Evolutionary conservation across 2,797 vertebrate genomes (phyloP).

Genomic region (Karalla daura): DNA sequence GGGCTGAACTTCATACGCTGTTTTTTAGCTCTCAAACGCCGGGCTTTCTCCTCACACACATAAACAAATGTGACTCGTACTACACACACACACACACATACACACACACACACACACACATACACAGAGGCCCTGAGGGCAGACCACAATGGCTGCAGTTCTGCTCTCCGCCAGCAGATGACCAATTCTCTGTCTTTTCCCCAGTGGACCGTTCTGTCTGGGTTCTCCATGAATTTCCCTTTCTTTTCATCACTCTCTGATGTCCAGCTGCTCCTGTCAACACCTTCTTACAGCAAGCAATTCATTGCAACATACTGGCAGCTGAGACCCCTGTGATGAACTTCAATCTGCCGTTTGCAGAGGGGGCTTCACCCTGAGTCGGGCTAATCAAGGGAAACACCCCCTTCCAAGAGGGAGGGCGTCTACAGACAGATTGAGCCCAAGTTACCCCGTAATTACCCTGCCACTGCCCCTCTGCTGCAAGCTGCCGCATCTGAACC

Average conservation of each 20-base stretch:
- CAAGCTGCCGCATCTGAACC: conserved; percentile 83
- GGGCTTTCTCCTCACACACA: conserved; percentile 31
- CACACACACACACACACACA: conserved; percentile 40
- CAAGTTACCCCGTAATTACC: conserved; percentile 86
- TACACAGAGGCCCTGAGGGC: conserved; percentile 52
- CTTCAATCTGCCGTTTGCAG: conserved; percentile 90
- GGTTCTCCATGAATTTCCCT: conserved; percentile 92
- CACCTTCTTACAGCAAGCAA: conserved; percentile 96
- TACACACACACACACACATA: no score
- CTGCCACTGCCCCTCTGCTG: conserved; percentile 82
- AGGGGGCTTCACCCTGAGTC: conserved; percentile 88
- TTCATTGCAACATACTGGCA: conserved; percentile 94
- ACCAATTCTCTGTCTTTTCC: conserved; percentile 72
- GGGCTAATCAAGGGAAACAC: conserved; percentile 88
- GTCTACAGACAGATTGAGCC: conserved; percentile 84
- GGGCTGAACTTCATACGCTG: conserved; percentile 56
- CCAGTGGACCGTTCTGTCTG: conserved; percentile 87
- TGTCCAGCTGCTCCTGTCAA: conserved; percentile 99
- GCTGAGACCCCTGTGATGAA: conserved; percentile 95
- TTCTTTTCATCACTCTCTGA: conserved; percentile 95
- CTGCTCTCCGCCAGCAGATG: conserved; percentile 80
- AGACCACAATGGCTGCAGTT: conserved; percentile 74
- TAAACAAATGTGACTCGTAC: conserved; percentile 52
- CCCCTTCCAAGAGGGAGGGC: conserved; percentile 83
- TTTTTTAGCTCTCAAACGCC: conserved; percentile 44